phyloP scores from a whole-genome alignment of 2,888 invertebrate genomes.

The Pocota personata region DNA sequence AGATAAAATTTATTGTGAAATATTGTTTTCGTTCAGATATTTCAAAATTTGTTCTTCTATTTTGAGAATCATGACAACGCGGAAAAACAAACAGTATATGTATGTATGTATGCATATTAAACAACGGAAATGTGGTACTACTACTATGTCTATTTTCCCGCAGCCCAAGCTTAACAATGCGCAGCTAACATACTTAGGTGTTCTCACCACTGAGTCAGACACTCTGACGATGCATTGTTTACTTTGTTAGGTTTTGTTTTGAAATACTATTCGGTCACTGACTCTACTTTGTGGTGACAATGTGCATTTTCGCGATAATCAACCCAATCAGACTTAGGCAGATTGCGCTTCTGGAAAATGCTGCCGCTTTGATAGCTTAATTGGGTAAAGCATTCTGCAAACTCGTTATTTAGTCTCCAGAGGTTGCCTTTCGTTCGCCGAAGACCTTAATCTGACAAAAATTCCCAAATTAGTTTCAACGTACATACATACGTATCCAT shows the following conservation, averaged over 20 bases:
- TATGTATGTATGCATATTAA: too few relatives aligned
- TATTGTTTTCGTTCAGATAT: neutral
- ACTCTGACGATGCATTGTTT: neutral
- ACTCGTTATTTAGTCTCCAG: too few relatives aligned
- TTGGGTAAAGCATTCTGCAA: too few relatives aligned
- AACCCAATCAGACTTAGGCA: neutral
- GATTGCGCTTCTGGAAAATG: neutral
- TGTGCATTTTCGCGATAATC: neutral
- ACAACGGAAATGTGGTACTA: neutral
- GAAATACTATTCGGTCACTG: constrained; percentile 13
- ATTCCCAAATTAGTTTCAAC: too few relatives aligned
- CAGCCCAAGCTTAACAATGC: neutral
- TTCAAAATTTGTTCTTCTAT: neutral
- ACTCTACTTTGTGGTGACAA: neutral
- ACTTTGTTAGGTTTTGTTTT: neutral
- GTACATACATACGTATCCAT: too few relatives aligned
- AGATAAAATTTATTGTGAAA: neutral
- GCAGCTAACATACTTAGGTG: neutral
- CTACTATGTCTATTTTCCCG: neutral
- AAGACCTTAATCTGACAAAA: too few relatives aligned
- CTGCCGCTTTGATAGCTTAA: neutral
- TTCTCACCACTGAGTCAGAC: neutral
- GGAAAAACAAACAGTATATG: neutral
- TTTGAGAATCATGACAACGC: neutral
- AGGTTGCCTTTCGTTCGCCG: too few relatives aligned